Percentiles rank a stretch among this genome's conserved stretches.
These are phyloP conservation scores for Pteronura brasiliensis DNA, from an alignment of 2,113 vertebrate genomes.

Conservation along the genomic window DNA sequence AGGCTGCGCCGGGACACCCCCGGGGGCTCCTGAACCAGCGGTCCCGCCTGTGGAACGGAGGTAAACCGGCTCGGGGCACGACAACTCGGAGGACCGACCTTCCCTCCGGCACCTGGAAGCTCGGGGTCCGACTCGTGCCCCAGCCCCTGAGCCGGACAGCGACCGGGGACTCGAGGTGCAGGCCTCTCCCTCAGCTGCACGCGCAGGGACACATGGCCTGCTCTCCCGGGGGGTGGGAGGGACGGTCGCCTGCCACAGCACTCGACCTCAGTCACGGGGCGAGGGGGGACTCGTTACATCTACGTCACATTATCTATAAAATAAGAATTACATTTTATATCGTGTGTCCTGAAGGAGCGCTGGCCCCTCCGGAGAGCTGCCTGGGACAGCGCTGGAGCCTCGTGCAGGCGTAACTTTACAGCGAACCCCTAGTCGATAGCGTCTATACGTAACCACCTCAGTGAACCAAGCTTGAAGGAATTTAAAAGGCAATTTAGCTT, in stretches of 20 bases:
- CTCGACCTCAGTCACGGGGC: constrained; percentile 39
- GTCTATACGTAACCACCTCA: constrained; percentile 75
- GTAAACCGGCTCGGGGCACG: not conserved
- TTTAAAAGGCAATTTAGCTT: constrained; percentile 90
- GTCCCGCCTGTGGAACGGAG: constrained; percentile 28
- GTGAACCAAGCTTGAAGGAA: constrained; percentile 92
- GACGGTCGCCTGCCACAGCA: constrained; percentile 33
- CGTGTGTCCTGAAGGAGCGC: constrained; percentile 32
- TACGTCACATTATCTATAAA: constrained; percentile 74
- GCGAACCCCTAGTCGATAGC: constrained; percentile 64
- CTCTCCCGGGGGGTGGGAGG: not conserved
- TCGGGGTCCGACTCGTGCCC: not conserved
- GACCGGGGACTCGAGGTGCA: not conserved
- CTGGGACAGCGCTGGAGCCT: not conserved
- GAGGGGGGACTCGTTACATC: constrained; percentile 34
- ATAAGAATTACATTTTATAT: constrained; percentile 46
- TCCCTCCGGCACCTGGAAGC: not conserved
- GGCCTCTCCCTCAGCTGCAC: not conserved
- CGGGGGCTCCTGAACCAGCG: not conserved
- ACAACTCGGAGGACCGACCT: not conserved
- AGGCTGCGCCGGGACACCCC: not conserved
- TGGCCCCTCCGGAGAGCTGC: constrained; percentile 41
- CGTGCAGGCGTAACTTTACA: constrained; percentile 31
- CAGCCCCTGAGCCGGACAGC: not conserved
- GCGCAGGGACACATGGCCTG: not conserved